These are phyloP conservation scores for Melipona quadrifasciata DNA, from an alignment of 1,140 invertebrate species.

Conservation along the genomic window DNA sequence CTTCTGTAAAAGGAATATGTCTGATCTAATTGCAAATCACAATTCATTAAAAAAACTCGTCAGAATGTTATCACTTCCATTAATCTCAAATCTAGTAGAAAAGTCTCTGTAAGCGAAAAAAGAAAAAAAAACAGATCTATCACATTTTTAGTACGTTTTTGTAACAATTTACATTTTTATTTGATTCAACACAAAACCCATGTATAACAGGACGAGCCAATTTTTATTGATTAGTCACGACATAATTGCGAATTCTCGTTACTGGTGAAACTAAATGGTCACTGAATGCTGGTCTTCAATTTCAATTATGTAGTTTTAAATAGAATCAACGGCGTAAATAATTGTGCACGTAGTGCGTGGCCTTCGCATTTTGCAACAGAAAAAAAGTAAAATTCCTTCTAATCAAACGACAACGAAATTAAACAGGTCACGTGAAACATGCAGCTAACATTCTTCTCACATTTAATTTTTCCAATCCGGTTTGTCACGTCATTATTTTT, in stretches of 20 bases:
- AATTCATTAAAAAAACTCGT: background rate
- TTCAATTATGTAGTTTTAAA: too few species aligned
- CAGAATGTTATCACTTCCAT: background rate
- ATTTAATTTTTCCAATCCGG: too few species aligned
- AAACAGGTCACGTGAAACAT: constrained; percentile 8
- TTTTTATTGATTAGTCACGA: too few species aligned
- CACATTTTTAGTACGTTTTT: background rate
- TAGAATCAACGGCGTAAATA: background rate
- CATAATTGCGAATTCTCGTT: too few species aligned
- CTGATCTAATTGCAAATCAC: background rate
- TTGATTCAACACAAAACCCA: background rate
- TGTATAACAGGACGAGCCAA: background rate
- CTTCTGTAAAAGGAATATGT: background rate
- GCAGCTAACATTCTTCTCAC: background rate
- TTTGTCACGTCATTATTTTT: background rate
- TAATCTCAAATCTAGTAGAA: background rate
- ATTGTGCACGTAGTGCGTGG: background rate
- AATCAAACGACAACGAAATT: constrained; percentile 11
- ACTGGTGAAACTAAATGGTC: background rate
- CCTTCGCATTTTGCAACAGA: constrained; percentile 42
- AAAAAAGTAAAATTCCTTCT: constrained; percentile 14
- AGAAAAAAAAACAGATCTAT: background rate
- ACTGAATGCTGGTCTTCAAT: background rate
- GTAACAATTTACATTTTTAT: background rate
- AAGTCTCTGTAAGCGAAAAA: background rate